Conservation (phyloP, 2,797 vertebrate species). For the Fundulus diaphanus region DNA sequence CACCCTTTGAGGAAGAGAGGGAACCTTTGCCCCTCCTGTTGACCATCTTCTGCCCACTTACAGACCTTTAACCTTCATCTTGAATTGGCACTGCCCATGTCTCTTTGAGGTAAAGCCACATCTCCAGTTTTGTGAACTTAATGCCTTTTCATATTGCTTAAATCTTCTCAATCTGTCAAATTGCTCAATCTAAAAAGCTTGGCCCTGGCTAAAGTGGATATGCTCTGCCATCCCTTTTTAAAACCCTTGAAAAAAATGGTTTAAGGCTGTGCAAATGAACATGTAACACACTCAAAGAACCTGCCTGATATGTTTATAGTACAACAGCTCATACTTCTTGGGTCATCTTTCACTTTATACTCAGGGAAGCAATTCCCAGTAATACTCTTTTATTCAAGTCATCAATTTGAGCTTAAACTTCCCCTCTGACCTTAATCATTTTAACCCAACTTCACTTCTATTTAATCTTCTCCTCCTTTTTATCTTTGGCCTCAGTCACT, state of each 20-base stretch:
- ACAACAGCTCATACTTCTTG: neutral
- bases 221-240: neutral
- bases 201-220: constrained; percentile 19
- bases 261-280: neutral
- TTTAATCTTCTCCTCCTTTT: constrained; percentile 20
- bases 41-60: constrained; percentile 48
- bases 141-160: constrained; percentile 39
- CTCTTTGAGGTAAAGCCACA: constrained; percentile 27
- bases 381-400: constrained; percentile 45
- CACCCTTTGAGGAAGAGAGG: constrained; percentile 30
- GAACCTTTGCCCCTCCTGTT: constrained; percentile 49
- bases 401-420: constrained; percentile 45
- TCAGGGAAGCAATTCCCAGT: constrained; percentile 16
- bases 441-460: constrained; percentile 27
- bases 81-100: constrained; percentile 13
- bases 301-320: neutral
- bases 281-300: neutral
- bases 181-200: constrained; percentile 20
- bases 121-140: constrained; percentile 19
- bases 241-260: constrained; percentile 2
- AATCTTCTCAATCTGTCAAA: constrained; percentile 36
- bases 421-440: constrained; percentile 49
- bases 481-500: neutral
- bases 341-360: constrained; percentile 14
- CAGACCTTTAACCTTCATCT: constrained; percentile 60